Conservation (phyloP, 2,888 invertebrate genomes). For the Atherix ibis region DNA sequence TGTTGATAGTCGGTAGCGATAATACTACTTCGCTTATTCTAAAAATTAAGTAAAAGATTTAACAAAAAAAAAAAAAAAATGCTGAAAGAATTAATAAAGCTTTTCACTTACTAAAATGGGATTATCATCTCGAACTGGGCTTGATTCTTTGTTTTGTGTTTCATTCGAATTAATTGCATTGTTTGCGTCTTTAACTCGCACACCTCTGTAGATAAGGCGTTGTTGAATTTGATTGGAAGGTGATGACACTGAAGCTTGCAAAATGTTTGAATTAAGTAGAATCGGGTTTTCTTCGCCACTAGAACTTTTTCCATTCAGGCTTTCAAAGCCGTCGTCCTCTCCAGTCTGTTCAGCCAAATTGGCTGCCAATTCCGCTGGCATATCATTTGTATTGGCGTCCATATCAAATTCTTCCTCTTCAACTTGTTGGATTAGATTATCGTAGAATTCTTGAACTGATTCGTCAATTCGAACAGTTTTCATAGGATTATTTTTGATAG, state of each 20-base stretch:
- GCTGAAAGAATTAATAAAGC: too few relatives aligned
- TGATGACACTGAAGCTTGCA: too few relatives aligned
- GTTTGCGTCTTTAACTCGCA: neutral
- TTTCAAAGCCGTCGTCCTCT: conserved; percentile 74
- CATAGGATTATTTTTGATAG: too few relatives aligned
- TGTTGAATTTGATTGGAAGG: conserved; percentile 7
- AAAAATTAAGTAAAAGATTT: neutral
- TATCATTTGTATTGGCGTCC: neutral
- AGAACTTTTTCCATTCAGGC: conserved; percentile 66
- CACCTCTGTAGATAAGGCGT: too few relatives aligned
- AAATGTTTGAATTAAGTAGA: too few relatives aligned
- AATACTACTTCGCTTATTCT: too few relatives aligned
- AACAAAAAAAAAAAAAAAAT: conserved; percentile 1
- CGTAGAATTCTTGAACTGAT: conserved; percentile 16
- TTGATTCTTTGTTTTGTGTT: conserved; percentile 5
- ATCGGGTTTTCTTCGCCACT: conserved; percentile 39
- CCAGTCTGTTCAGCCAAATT: conserved; percentile 18
- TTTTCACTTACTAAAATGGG: neutral
- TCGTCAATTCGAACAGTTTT: conserved; percentile 12
- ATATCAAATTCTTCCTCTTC: conserved; percentile 6
- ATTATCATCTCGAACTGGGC: conserved; percentile 5
- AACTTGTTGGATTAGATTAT: conserved; percentile 15
- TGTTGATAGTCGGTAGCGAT: conserved; percentile 1
- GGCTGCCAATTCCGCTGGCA: conserved; percentile 2
- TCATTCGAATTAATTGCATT: too few relatives aligned